These are phyloP conservation scores for Colletes latitarsis DNA, from an alignment of 1,140 invertebrate species.

Conservation along the genomic window DNA sequence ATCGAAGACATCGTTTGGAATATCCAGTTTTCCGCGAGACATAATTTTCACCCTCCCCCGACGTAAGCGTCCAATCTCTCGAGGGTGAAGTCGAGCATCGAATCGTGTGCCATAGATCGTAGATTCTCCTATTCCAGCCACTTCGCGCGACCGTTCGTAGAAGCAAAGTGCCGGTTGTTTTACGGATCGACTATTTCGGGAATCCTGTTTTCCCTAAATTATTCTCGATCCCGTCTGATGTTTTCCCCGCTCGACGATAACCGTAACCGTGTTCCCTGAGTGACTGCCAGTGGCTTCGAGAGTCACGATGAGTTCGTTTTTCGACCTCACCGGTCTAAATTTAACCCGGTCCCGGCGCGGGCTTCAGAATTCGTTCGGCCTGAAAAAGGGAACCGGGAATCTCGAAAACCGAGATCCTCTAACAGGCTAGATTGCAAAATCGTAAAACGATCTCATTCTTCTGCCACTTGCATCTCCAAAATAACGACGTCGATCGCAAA, in stretches of 20 bases:
- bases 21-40: too few species aligned
- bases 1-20: too few species aligned
- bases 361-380: slow-evolving; percentile 38
- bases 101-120: too few species aligned
- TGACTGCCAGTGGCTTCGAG: slow-evolving; percentile 35
- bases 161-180: not conserved
- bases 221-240: slow-evolving; percentile 20
- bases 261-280: slow-evolving; percentile 26
- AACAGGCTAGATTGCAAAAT: too few species aligned
- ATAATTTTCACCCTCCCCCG: too few species aligned
- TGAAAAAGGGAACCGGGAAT: slow-evolving; percentile 39
- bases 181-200: not conserved
- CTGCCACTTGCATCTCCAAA: too few species aligned
- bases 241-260: slow-evolving; percentile 12
- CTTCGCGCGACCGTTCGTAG: not conserved
- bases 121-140: not conserved
- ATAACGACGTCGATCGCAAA: too few species aligned
- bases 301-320: slow-evolving; percentile 48
- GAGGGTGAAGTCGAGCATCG: too few species aligned
- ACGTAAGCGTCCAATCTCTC: too few species aligned
- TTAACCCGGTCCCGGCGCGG: slow-evolving; percentile 31
- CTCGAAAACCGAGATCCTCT: slow-evolving; percentile 21
- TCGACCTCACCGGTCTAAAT: slow-evolving; percentile 38
- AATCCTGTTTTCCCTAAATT: not conserved
- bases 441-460: too few species aligned